Base-by-base conservation (phyloP, 2,797 vertebrate genomes). In the Synanceia verrucosa region DNA sequence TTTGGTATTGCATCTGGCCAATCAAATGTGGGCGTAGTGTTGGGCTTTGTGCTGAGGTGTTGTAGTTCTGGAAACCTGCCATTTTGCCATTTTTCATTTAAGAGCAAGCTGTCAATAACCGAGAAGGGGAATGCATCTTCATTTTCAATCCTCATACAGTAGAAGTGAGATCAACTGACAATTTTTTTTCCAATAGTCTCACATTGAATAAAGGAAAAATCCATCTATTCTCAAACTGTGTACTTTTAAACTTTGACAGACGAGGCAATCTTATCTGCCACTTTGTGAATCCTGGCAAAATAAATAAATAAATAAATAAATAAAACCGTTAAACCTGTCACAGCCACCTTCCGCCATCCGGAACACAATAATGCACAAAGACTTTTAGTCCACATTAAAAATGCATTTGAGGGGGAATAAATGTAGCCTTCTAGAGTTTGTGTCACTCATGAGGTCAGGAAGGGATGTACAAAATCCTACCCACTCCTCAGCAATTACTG, bases 381-480 rank as follows among this genome's bases (percentile, higher is more conserved):
- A 91, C 88, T 88, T 91, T 92, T 91, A 87, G 88, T 84, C 85
- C 61, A 64, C 90, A 92, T 94, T 93, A 94, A 93, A 94, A 93
- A 93, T 93, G 84, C 89, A 94, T 93, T 92, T 82, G 75, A 71
- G 83, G 85, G 85, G 81, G 85, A 86, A 89, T 89, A 92, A 92
- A 93, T 89, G 90, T 83, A 92, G 87, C 88, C 89, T 65, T 90
- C 86, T 79, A 91, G 94, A 94, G 92, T 94, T 93, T 93, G 86
- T 93, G 92, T 94, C 92, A 92, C 89, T 92, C 90, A 88, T 58
- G 87, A 92, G 90, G 93, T 93, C 89, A 93, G 91, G 86, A 92
- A 92, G 90, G 90, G 91, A 93, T 90, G 92, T 87, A 86, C 88
- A 80, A 92, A 94, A 93, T 89, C 80, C 80, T 89, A 89, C 87